These are phyloP conservation scores for Holothuria scabra DNA, from an alignment of 53 echinoderm and acorn worm species.

Conservation along the genomic window DNA sequence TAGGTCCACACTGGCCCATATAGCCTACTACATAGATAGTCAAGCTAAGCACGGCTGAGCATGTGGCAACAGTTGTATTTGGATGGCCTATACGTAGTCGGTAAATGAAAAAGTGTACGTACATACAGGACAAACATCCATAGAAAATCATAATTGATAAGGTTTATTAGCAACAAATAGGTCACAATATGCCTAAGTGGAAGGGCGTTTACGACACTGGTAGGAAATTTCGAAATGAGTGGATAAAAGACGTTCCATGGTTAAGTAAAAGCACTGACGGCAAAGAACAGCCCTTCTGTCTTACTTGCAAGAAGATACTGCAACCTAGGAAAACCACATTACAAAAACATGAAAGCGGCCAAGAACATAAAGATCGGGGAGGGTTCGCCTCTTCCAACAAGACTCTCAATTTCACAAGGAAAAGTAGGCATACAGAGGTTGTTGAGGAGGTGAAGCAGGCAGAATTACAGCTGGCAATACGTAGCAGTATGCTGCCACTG, in stretches of 20 bases:
- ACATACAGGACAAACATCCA: too few relatives aligned
- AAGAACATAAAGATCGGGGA: background rate
- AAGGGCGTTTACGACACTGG: background rate
- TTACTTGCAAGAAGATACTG: too few relatives aligned
- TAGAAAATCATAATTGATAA: too few relatives aligned
- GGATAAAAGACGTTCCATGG: background rate
- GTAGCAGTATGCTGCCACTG: conserved; percentile 15
- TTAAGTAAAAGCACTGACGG: background rate
- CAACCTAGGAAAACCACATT: too few relatives aligned
- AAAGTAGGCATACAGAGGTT: background rate
- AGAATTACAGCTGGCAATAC: background rate
- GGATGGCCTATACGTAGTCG: too few relatives aligned
- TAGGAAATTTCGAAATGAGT: background rate
- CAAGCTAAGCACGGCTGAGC: too few relatives aligned
- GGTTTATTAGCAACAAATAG: too few relatives aligned
- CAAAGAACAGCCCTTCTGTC: background rate
- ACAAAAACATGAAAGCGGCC: too few relatives aligned
- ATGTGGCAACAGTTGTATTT: too few relatives aligned
- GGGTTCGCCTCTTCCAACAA: background rate
- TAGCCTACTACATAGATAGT: too few relatives aligned
- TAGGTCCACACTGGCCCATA: too few relatives aligned
- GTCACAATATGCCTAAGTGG: conserved; percentile 11
- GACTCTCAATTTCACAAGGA: background rate
- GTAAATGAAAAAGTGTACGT: too few relatives aligned
- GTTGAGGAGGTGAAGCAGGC: background rate